Conservation (phyloP, 1,140 invertebrate genomes). For the Lysiphlebus fabarum region DNA sequence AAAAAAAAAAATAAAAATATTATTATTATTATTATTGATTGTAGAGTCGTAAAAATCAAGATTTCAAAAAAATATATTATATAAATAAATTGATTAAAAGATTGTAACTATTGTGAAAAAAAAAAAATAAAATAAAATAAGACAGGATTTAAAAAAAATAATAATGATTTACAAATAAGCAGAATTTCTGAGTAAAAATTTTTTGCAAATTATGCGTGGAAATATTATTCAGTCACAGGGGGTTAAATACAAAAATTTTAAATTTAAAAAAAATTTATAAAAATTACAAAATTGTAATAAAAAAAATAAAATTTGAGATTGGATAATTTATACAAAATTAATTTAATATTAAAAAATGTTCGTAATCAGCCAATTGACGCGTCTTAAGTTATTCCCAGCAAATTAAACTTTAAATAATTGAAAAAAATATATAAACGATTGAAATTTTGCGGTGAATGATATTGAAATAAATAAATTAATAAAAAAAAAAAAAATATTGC, state of each 20-base stretch:
- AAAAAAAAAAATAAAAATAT: conserved; percentile 23
- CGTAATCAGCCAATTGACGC: conserved; percentile 32
- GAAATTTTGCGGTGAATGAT: conserved; percentile 7
- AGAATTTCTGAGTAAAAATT: conserved; percentile 43
- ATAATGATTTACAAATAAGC: conserved; percentile 31
- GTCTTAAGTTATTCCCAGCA: conserved; percentile 13
- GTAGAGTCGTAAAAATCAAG: conserved; percentile 28
- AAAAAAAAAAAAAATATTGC: conserved; percentile 37
- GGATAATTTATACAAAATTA: conserved; percentile 33
- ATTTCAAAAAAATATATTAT: conserved; percentile 27
- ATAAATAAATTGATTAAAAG: conserved; percentile 20
- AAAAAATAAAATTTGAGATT: conserved; percentile 27
- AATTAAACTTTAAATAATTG: not conserved
- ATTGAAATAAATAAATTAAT: conserved; percentile 24
- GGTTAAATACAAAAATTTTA: conserved; percentile 24
- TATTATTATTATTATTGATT: not conserved
- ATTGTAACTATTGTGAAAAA: conserved; percentile 33
- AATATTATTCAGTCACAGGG: conserved; percentile 28
- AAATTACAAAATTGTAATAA: conserved; percentile 32
- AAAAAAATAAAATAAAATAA: no score
- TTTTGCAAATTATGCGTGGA: conserved; percentile 39
- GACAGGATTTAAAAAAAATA: conserved; percentile 16
- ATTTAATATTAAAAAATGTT: conserved; percentile 29
- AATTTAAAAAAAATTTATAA: conserved; percentile 29
- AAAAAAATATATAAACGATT: conserved; percentile 10